These are phyloP conservation scores for Mastomys coucha DNA, from an alignment of 2,113 vertebrate genomes.

Conservation along the genomic window DNA sequence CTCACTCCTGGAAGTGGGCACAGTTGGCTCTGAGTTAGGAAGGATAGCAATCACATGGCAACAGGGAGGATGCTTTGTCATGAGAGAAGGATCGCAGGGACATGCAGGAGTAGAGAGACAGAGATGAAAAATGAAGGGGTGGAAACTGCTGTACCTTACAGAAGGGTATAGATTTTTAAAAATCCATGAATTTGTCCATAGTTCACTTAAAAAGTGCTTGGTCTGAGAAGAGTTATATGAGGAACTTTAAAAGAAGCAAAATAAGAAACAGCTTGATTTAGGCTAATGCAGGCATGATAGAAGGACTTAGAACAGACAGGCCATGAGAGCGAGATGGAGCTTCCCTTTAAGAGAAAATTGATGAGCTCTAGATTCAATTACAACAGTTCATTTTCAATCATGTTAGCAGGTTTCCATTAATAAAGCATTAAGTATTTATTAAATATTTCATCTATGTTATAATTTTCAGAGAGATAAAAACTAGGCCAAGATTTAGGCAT, in stretches of 20 bases:
- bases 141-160: not conserved
- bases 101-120: not conserved
- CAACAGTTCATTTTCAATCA: constrained; percentile 5
- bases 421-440: constrained; percentile 17
- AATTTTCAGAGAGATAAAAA: not conserved
- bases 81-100: not conserved
- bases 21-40: not conserved
- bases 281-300: not conserved
- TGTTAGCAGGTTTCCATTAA: constrained; percentile 23
- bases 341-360: not conserved
- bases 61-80: not conserved
- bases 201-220: not conserved
- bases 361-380: not conserved
- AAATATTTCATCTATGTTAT: not conserved
- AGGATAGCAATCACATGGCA: not conserved
- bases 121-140: not conserved
- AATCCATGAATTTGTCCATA: not conserved
- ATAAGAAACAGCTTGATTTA: not conserved
- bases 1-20: not conserved
- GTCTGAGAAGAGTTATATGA: not conserved
- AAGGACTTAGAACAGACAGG: not conserved
- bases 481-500: constrained; percentile 12
- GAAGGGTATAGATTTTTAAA: not conserved
- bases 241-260: not conserved
- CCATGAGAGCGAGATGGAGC: not conserved